A percentile compares a stretch with the other conserved stretches of the same genome.
Evolutionary conservation across 2,113 vertebrate species (phyloP).

Genomic region (Pagrus major): DNA sequence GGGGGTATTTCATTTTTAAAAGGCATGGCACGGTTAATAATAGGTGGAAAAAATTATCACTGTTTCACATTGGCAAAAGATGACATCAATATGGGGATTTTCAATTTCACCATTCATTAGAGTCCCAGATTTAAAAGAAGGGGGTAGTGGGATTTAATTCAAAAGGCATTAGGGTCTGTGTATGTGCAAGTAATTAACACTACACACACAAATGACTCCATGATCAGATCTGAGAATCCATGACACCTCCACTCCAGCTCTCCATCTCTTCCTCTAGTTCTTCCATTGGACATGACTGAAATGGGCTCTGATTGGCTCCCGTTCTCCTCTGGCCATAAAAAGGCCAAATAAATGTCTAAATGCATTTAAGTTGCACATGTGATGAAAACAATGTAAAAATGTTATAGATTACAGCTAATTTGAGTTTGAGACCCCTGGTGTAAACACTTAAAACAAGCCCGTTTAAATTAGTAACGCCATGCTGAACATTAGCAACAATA

Average conservation of each 20-base stretch:
- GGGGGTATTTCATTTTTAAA: conserved; percentile 93
- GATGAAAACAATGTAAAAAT: too few species aligned
- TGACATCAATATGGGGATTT: conserved; percentile 92
- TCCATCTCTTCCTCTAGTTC: conserved; percentile 2
- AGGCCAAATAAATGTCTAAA: conserved; percentile 6
- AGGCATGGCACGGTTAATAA: conserved; percentile 94
- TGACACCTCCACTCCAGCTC: conserved; percentile 44
- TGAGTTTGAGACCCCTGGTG: too few species aligned
- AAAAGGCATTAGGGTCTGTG: conserved; percentile 90
- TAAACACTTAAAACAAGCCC: too few species aligned
- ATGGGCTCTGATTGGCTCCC: conserved; percentile 12
- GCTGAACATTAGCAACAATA: too few species aligned
- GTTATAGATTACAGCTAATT: too few species aligned
- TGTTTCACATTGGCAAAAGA: conserved; percentile 91
- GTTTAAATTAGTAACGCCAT: too few species aligned
- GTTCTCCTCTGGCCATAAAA: conserved; percentile 9
- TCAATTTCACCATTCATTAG: conserved; percentile 71
- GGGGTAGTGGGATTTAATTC: conserved; percentile 91
- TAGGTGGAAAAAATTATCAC: conserved; percentile 92
- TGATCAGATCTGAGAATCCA: conserved; percentile 47
- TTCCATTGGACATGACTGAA: conserved; percentile 30
- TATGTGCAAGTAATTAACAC: conserved; percentile 90
- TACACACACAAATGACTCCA: conserved; percentile 85
- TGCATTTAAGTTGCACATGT: too few species aligned
- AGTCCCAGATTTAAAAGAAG: conserved; percentile 88